Percentiles rank a stretch among this genome's conserved stretches.
Conservation (phyloP, 2,888 invertebrate species). For the Troides oblongomaculatus region DNA sequence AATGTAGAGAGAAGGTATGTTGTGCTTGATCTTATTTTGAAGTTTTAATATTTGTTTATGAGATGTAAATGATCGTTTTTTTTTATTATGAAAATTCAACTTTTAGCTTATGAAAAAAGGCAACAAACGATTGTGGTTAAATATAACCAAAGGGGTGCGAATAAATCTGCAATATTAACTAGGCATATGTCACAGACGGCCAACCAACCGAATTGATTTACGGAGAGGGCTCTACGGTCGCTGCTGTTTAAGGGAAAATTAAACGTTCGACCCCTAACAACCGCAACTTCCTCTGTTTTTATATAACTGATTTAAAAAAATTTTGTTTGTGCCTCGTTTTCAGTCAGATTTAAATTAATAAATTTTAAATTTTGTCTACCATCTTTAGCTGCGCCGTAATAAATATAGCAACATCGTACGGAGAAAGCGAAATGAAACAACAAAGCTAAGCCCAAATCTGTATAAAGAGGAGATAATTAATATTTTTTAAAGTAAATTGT, state of each 20-base stretch:
- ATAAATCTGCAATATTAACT: slow-evolving; percentile 28
- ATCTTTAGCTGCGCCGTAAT: not conserved
- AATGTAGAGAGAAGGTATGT: too few species aligned
- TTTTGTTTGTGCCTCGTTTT: slow-evolving; percentile 6
- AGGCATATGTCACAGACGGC: slow-evolving; percentile 24
- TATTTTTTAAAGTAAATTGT: too few species aligned
- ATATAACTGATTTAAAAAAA: slow-evolving; percentile 19
- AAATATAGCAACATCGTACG: not conserved
- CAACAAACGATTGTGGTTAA: slow-evolving; percentile 15
- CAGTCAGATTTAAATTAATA: not conserved
- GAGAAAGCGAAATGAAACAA: not conserved
- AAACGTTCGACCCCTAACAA: slow-evolving; percentile 23
- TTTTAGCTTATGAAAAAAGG: slow-evolving; percentile 1
- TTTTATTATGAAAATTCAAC: not conserved
- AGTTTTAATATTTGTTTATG: not conserved
- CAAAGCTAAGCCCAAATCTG: too few species aligned
- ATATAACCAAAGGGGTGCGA: slow-evolving; percentile 15
- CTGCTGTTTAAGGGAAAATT: slow-evolving; percentile 27
- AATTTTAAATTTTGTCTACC: not conserved
- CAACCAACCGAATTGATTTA: slow-evolving; percentile 27
- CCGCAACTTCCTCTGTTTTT: slow-evolving; percentile 25
- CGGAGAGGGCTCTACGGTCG: slow-evolving; percentile 7
- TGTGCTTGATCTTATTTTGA: not conserved
- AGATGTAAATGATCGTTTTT: not conserved
- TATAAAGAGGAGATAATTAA: too few species aligned